phyloP scores from a whole-genome alignment of 2,888 invertebrate genomes.

The Baronia brevicornis region DNA sequence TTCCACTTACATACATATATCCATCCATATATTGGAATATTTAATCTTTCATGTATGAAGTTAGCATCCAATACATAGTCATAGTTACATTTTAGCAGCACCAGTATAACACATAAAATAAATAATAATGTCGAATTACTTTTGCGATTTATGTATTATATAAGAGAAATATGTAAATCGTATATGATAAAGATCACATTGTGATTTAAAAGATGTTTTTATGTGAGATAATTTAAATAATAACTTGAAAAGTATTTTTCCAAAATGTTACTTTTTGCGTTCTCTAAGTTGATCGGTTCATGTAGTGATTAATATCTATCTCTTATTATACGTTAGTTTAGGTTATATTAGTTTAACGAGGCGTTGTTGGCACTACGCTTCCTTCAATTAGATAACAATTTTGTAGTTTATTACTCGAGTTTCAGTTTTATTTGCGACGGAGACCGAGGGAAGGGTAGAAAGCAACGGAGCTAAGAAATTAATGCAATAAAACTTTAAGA shows the following conservation, averaged over 20 bases:
- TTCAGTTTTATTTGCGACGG: slow-evolving; percentile 37
- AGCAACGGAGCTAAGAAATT: slow-evolving; percentile 55
- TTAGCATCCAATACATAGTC: too few species aligned
- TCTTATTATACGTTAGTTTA: slow-evolving; percentile 56
- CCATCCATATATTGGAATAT: slow-evolving; percentile 11
- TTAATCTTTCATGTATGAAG: too few species aligned
- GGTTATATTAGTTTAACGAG: slow-evolving; percentile 34
- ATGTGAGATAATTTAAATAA: slow-evolving; percentile 61
- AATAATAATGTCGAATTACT: too few species aligned
- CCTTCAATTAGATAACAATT: slow-evolving; percentile 21
- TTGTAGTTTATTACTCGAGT: slow-evolving; percentile 35
- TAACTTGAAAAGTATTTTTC: slow-evolving; percentile 71
- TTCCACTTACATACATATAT: slow-evolving; percentile 37
- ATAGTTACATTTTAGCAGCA: too few species aligned
- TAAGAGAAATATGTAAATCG: slow-evolving; percentile 35
- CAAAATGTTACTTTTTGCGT: slow-evolving; percentile 65
- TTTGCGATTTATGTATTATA: slow-evolving; percentile 23
- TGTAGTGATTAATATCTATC: slow-evolving; percentile 49
- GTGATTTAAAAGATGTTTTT: slow-evolving; percentile 71
- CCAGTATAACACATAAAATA: too few species aligned
- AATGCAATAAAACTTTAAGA: slow-evolving; percentile 73
- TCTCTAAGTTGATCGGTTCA: slow-evolving; percentile 58
- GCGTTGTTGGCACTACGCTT: slow-evolving; percentile 19
- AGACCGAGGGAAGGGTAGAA: slow-evolving; percentile 36
- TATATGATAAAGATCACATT: slow-evolving; percentile 61